These are phyloP conservation scores for Pseudorectes ferrugineus DNA, from an alignment of 2,113 vertebrate species.

Conservation along the genomic window DNA sequence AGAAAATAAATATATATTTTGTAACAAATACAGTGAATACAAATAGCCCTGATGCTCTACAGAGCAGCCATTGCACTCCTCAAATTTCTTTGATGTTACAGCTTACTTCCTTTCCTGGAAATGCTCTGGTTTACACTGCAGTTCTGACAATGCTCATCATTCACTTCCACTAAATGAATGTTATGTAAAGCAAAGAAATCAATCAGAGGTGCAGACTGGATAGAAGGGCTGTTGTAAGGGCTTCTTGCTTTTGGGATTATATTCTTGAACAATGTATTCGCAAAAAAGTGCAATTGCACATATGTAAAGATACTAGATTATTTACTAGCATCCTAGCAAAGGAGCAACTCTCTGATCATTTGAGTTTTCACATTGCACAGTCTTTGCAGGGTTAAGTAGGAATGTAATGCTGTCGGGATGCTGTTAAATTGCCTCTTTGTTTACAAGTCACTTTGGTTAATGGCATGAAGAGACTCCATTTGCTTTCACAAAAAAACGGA, in stretches of 20 bases:
- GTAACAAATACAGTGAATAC: not conserved
- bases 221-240: not conserved
- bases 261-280: not conserved
- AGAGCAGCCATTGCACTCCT: not conserved
- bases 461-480: constrained; percentile 64
- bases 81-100: constrained; percentile 4
- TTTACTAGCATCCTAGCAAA: not conserved
- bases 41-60: not conserved
- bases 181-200: constrained; percentile 22
- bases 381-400: constrained; percentile 59
- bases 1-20: not conserved
- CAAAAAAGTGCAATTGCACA: not conserved
- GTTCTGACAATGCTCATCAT: constrained; percentile 30
- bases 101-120: not conserved
- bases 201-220: not conserved
- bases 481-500: constrained; percentile 55
- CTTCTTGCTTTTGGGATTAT: not conserved
- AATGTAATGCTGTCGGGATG: constrained; percentile 59
- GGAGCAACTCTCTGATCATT: constrained; percentile 6
- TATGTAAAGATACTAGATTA: not conserved
- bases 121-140: not conserved
- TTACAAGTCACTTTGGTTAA: constrained; percentile 71
- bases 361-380: constrained; percentile 18
- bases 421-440: constrained; percentile 74
- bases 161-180: constrained; percentile 20